Evolutionary conservation across 2,888 invertebrate species (phyloP), one percentile per base, ranked within the genome.

Genomic region (Falcaria lacertinaria): DNA sequence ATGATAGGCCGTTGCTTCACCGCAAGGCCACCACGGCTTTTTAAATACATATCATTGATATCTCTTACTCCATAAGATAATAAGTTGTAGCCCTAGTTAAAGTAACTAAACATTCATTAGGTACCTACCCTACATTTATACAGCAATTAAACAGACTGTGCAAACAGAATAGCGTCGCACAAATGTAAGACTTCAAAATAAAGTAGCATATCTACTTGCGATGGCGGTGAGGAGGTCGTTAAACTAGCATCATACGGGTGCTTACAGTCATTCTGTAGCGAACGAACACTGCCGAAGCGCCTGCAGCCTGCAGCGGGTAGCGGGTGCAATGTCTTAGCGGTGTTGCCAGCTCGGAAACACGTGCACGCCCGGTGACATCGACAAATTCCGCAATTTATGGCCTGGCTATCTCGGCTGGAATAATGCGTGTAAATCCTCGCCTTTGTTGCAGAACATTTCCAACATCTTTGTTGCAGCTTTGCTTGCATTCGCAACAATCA

Each of bases 371-470:
- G 57, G 46, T 50, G 51, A 59, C 50, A 52, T 54, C 53, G 57
- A 56, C 60, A 61, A 56, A 64, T 60, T 61, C 52, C 46, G 35
- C 50, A 59, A 57, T 63, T 64, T 56, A 64, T 48, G 50, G 54
- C 51, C 43, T 53, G 40, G n/a, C 40, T 22, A 37, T 22, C 36
- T 19, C 22, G 22, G 22, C 36, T 25, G 22, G 36, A 37, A 37
- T 37, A 22, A 37, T 37, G 36, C 25, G 22, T 37, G 22, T 22
- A 22, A 3, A 22, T 14, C 13, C 4, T 16, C 17, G 35, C 22
- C 17, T 25, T 13, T 35, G 8, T 36, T 13, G 4, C 11, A 13
- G 36, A 22, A 19, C 13, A 7, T 13, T 37, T 22, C 22, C 14
- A 22, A 37, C 8, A 19, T 35, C 16, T 11, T 15, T 34, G 34